Base-by-base conservation (phyloP, 2,888 invertebrate genomes). In the Scaeva pyrastri region DNA sequence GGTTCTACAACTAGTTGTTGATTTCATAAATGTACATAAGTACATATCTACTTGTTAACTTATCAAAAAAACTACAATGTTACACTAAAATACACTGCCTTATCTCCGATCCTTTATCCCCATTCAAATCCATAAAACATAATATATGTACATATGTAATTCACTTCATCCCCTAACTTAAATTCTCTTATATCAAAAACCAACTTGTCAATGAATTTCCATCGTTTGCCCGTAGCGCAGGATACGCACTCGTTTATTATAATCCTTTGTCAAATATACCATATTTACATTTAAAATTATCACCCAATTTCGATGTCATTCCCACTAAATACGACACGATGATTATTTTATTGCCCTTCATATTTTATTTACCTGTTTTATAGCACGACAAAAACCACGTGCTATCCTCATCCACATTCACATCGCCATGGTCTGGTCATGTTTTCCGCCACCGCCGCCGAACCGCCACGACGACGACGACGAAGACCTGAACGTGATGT, bases 241-340 rank as follows among this genome's bases (percentile, higher is more conserved):
- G 64, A 56, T 80, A 43, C 72, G 60, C 75, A 75, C 50, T 60
- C 60, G 8, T 31, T 31, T 31, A n/a, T n/a, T n/a, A 41, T 84
- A 75, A 83, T 84, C 80, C 84, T 76, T 76, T 80, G 66, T 80
- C 75, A 76, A 85, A 75, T 76, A 80, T 48, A 23, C 12, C 21
- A 45, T 86, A 86, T 86, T 86, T 82, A 86, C 86, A 74, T 86
- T 82, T 64, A 50, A 82, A 86, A 86, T 86, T 86, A 86, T 70
- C 70, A 82, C 70, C 68, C 68, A 82, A 86, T 82, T 77, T 70
- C 77, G 56, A 62, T 73, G 73, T 48, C 81, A 21, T 39, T 58
- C 16, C 36, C 21, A 41, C 21, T 21, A 19, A 41, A 60, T 21
- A 60, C 58, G 7, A 58, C n/a, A n/a, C 19, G 64, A 62, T 82